phyloP scores from a whole-genome alignment of 2,113 vertebrate genomes.

The Axis porcinus region DNA sequence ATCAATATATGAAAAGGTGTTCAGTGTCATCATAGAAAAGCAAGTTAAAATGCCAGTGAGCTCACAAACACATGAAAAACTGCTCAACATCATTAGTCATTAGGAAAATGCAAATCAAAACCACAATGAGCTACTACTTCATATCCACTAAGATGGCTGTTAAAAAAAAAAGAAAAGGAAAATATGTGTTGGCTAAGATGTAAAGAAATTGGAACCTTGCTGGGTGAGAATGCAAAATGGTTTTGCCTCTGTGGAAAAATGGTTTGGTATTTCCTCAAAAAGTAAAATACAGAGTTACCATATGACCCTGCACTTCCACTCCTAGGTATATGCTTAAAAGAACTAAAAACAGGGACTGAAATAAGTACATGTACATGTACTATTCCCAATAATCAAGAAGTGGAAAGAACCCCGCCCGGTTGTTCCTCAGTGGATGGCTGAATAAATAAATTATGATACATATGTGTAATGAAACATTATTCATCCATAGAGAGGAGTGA shows the following conservation, averaged over 20 bases:
- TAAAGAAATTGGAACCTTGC: not conserved
- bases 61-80: not conserved
- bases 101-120: not conserved
- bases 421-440: not conserved
- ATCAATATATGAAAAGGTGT: not conserved
- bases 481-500: not conserved
- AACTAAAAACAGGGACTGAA: not conserved
- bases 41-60: not conserved
- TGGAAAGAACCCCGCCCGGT: not conserved
- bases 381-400: not conserved
- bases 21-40: not conserved
- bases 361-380: not conserved
- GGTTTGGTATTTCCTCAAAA: not conserved
- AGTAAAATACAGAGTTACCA: not conserved
- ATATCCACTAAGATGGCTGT: not conserved
- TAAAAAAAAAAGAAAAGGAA: not conserved
- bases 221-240: not conserved
- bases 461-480: not conserved
- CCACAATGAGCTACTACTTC: not conserved
- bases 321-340: not conserved
- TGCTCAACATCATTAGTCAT: not conserved
- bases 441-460: not conserved
- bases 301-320: not conserved
- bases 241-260: not conserved
- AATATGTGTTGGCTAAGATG: not conserved